Evolutionary conservation across 2,113 vertebrate genomes (phyloP), one percentile per base, ranked within the genome.

Genomic region (Rhabdomys dilectus): DNA sequence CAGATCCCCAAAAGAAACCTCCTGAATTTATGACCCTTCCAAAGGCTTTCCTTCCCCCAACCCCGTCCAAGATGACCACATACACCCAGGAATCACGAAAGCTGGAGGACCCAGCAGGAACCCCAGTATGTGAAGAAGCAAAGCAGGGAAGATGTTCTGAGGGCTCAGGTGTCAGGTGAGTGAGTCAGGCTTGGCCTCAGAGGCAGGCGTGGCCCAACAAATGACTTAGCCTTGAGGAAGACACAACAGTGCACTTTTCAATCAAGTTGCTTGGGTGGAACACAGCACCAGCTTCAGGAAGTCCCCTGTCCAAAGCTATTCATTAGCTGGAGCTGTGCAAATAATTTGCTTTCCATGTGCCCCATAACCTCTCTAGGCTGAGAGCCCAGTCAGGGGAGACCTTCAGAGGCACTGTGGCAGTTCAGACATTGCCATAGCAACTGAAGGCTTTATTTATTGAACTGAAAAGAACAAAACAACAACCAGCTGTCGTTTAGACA

Each of bases 371-470:
- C 91, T 62, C 36, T 78, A 96, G 92, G 85, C 91, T 70, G 70
- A 58, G 19, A 96, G 92, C 81, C 91, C 94, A 64, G 90, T 51
- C 34, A 0, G 9, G 1, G 34, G 97, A 95, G 81, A 82, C 92
- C 51, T 12, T 78, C 94, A 91, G 48, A 42, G 29, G 75, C 29
- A 29, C 51, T 84, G 42, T 11, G 36, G 77, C 0, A 0, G 62
- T 48, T 89, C 89, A 94, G 87, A 45, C 73, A 72, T 96, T 80
- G 31, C 89, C 87, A 97, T 97, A 89, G 97, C 80, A 96, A 97
- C 80, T 21, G 17, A 56, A 89, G 51, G 58, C 26, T 93, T 86
- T 97, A 95, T 98, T 97, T 97, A 89, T 96, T 97, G 90, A 77
- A 84, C 75, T 84, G 81, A 84, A 76, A 89, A 93, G 92, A 78